Base-by-base conservation (phyloP, 1,140 invertebrate genomes). In the Stegodyphus mimosarum region DNA sequence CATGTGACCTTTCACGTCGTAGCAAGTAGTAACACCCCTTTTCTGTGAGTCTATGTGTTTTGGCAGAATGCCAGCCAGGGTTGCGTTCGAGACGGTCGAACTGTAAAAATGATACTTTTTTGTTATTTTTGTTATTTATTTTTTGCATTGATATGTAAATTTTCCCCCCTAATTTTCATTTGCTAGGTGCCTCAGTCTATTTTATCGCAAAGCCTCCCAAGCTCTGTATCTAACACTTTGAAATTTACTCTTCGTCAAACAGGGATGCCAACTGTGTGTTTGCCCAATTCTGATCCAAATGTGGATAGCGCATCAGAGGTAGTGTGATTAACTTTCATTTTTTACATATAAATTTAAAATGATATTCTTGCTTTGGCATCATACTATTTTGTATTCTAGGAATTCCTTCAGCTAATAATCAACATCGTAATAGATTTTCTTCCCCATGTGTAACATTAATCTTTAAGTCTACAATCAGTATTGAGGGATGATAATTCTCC, bases 181-280 rank as follows among this genome's bases (percentile, higher is more conserved):
- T 71, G 67, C 18, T n/a, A 86, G 85, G 85, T 75, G n/a, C 63
- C 86, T 53, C 79, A 83, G 67, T 86, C 83, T 63, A 86, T 86
- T 63, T 63, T 86, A 33, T 55, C 74, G 18, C 83, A 86, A 77
- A 78, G 86, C 50, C 78, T 87, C 18, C 86, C 86, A 49, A 87
- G 81, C 77, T 87, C 87, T 60, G 87, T 87, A 11, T 75, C 87
- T 17, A 85, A 86, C 63, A 87, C 87, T 13, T 74, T 87, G 18
- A 86, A 85, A 50, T 87, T 87, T 74, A 87, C 87, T 6, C 80
- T 87, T 49, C 83, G 87, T 17, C 87, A 87, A 70, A 87, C 87
- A 53, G 87, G 87, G 51, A 87, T 87, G 87, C 87, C 87, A 66
- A 81, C 80, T 60, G 87, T 75, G 2, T 79, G 84, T 52, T 64